Evolutionary conservation across 1,140 invertebrate genomes (phyloP), one percentile per base, ranked within the genome.

Genomic region (Aradophagus sp.): DNA sequence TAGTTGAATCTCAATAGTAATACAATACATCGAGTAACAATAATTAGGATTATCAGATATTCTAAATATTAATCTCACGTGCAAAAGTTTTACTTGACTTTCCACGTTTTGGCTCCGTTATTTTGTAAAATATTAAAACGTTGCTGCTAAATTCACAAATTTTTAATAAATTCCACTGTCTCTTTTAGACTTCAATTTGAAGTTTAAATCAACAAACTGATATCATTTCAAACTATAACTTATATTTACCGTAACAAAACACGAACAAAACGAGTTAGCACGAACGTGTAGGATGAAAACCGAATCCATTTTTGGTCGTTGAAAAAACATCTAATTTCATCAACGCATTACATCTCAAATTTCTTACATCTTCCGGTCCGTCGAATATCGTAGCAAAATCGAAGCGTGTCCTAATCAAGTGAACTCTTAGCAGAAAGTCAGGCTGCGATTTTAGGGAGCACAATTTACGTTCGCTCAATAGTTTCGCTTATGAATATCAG

Each of bases 401-500:
- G 56, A 48, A 35, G 34, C 34, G 8, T 13, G 53, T 39, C 53
- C 52, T 71, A 72, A 72, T 72, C 61, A 41, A 59, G 61, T 41
- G 61, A 61, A 39, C 55, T 41, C 15, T 26, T 45, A 26, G 11
- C 35, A 27, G 61, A 66, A 61, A 59, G 61, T 61, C 41, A 11
- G 35, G 23, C 47, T 42, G 45, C 31, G 44, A 62, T 66, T 72
- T 62, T 56, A 38, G 61, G 44, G 31, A 50, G 50, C 42, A 47
- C 42, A 72, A 56, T 66, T 72, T 44, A 35, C 41, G 55, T 29
- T 72, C 62, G 36, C 26, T 59, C 69, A 62, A 66, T 65, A 73
- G 69, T 73, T 73, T 66, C 56, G 45, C 53, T 55, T 55, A 55
- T 62, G 66, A 70, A 70, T 70, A 70, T 67, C 62, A 65, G 62